These are phyloP conservation scores for Seira sanloemensis DNA, from an alignment of 2,888 invertebrate species.

Conservation along the genomic window DNA sequence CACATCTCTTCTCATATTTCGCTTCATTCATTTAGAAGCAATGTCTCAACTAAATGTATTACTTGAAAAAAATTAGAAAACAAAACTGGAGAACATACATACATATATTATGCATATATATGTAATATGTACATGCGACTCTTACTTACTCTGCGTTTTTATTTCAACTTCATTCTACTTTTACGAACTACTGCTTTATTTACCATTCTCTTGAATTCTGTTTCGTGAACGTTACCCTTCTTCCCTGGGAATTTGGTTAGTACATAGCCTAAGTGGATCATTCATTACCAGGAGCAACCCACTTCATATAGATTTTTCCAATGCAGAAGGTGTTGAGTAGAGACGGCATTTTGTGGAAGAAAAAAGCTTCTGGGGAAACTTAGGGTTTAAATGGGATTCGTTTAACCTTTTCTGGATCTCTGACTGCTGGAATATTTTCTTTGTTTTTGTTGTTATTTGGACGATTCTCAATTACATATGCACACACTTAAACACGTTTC, in stretches of 20 bases:
- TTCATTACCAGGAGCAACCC: background rate
- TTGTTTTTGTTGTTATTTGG: slow-evolving; percentile 19
- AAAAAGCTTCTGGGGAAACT: too few species aligned
- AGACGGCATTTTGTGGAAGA: background rate
- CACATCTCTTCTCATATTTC: slow-evolving; percentile 30
- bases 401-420: background rate
- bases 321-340: slow-evolving; percentile 4
- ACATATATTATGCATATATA: too few species aligned
- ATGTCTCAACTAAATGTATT: too few species aligned
- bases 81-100: too few species aligned
- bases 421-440: background rate
- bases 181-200: too few species aligned
- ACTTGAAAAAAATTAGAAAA: too few species aligned
- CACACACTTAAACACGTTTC: slow-evolving; percentile 10
- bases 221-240: too few species aligned
- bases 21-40: slow-evolving; percentile 18
- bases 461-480: background rate
- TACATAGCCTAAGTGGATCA: slow-evolving; percentile 11
- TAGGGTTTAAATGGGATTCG: slow-evolving; percentile 6
- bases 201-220: too few species aligned
- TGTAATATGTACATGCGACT: too few species aligned
- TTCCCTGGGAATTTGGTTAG: too few species aligned
- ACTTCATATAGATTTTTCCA: background rate
- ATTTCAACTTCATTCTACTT: too few species aligned
- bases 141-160: too few species aligned